Evolutionary conservation across 92 coral and sea anemone species (phyloP).

Genomic region (Isaurus tuberculatus): DNA sequence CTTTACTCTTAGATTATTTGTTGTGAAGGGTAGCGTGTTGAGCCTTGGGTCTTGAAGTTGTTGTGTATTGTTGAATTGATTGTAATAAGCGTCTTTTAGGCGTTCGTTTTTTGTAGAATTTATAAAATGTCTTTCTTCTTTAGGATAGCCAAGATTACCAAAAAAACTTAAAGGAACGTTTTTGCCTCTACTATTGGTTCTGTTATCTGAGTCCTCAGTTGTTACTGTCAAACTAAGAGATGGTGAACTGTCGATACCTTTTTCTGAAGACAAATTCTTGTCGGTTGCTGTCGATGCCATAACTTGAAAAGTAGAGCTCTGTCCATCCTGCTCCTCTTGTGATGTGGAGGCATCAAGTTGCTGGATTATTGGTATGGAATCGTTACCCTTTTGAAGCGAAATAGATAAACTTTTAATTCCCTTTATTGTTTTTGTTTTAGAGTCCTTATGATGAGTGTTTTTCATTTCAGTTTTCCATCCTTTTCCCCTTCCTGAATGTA

Average conservation of each 20-base stretch:
- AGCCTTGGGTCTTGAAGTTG: neutral
- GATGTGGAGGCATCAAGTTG: slow-evolving; percentile 13
- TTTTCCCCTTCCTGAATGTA: neutral
- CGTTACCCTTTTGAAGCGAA: slow-evolving; percentile 41
- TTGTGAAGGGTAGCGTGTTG: neutral
- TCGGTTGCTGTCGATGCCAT: slow-evolving; percentile 16
- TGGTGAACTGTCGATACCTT: neutral
- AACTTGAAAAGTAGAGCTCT: slow-evolving; percentile 16
- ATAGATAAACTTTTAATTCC: slow-evolving; percentile 42
- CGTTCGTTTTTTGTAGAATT: neutral
- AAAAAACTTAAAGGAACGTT: neutral
- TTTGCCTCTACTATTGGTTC: neutral
- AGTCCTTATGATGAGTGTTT: neutral
- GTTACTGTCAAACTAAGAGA: slow-evolving; percentile 41
- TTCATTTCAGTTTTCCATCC: neutral
- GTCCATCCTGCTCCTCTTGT: neutral
- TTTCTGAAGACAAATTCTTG: neutral
- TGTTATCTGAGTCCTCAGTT: slow-evolving; percentile 9
- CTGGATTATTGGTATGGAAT: slow-evolving; percentile 32
- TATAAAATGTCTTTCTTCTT: neutral
- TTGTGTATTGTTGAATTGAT: neutral
- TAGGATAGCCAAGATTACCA: neutral
- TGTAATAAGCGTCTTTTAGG: neutral
- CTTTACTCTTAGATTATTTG: neutral
- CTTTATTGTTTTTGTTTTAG: slow-evolving; percentile 13